Evolutionary conservation across 2,888 invertebrate genomes (phyloP).

Genomic region (Fissipunctia ypsillon): DNA sequence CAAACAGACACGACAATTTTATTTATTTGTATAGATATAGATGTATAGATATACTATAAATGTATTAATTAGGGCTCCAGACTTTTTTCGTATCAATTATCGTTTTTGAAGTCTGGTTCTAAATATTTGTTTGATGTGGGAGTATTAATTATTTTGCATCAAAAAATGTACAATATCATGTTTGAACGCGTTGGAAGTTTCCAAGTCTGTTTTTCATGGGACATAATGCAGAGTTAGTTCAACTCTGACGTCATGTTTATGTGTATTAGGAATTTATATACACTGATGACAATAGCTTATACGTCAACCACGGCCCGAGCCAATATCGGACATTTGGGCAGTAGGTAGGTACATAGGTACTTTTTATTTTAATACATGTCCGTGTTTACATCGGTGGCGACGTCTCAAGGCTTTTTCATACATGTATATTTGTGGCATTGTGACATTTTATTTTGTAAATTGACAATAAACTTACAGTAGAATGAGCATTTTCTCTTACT

Average conservation of each 20-base stretch:
- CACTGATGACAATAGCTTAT: slow-evolving; percentile 61
- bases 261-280: slow-evolving; percentile 35
- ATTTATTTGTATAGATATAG: too few relatives aligned
- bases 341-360: slow-evolving; percentile 22
- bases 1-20: too few relatives aligned
- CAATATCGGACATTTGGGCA: slow-evolving; percentile 43
- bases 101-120: background rate
- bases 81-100: background rate
- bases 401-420: slow-evolving; percentile 21
- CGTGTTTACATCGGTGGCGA: slow-evolving; percentile 49
- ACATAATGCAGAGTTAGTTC: background rate
- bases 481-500: background rate
- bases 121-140: background rate
- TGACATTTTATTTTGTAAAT: background rate
- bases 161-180: background rate
- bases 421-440: background rate
- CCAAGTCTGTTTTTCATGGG: background rate
- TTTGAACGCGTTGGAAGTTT: background rate
- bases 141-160: background rate
- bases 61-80: slow-evolving; percentile 31
- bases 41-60: too few relatives aligned
- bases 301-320: slow-evolving; percentile 44
- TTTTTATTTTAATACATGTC: slow-evolving; percentile 48
- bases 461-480: too few relatives aligned
- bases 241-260: slow-evolving; percentile 43